These are phyloP conservation scores for Lucilia cuprina DNA, from an alignment of 1,140 invertebrate genomes.

Conservation along the genomic window DNA sequence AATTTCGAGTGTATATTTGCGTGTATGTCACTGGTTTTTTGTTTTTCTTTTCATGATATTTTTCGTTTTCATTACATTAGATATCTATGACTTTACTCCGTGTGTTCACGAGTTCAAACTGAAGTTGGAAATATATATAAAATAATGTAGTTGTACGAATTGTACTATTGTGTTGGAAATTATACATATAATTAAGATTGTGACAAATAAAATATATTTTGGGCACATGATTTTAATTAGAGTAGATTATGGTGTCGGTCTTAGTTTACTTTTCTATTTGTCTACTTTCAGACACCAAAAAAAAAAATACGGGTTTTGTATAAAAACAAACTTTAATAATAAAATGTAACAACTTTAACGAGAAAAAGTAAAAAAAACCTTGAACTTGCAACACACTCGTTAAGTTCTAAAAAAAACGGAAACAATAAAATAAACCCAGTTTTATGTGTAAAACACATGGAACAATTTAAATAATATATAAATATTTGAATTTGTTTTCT, in stretches of 20 bases:
- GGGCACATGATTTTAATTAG: conserved; percentile 10
- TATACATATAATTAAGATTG: neutral
- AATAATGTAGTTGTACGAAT: neutral
- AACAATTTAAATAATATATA: no score
- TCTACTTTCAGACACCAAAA: neutral
- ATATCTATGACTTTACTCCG: neutral
- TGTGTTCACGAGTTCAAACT: neutral
- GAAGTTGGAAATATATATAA: neutral
- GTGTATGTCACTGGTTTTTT: neutral
- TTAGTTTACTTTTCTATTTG: neutral
- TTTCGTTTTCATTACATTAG: neutral
- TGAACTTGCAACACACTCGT: neutral
- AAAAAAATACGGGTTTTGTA: neutral
- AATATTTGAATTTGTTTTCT: no score
- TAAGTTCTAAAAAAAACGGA: no score
- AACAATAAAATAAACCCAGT: no score
- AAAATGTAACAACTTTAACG: neutral
- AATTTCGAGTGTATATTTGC: neutral
- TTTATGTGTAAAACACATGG: no score
- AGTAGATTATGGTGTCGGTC: neutral
- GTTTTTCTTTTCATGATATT: neutral
- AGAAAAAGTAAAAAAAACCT: neutral
- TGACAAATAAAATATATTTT: neutral
- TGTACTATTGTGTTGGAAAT: neutral
- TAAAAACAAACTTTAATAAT: neutral